Conservation (phyloP, 2,113 vertebrate genomes). For the Engystomops pustulosus region DNA sequence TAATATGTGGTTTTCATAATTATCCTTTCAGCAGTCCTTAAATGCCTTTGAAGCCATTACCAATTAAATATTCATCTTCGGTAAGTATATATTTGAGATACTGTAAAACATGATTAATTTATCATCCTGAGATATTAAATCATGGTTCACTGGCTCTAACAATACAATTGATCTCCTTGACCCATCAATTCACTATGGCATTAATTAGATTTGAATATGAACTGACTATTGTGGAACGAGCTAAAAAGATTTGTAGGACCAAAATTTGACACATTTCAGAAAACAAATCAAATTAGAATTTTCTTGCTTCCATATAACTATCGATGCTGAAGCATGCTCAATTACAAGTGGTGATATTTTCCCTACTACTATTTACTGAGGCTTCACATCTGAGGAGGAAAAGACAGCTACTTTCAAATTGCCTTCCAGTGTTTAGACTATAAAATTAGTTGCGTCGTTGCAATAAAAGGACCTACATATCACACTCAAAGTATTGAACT, state of each 20-base stretch:
- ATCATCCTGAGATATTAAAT: slow-evolving; percentile 59
- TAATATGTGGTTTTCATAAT: slow-evolving; percentile 61
- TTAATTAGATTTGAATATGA: slow-evolving; percentile 60
- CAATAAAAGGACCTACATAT: neutral
- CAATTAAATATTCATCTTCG: slow-evolving; percentile 60
- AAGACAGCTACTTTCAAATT: neutral
- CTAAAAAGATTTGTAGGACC: slow-evolving; percentile 19
- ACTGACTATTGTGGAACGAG: slow-evolving; percentile 39
- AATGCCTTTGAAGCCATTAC: slow-evolving; percentile 60
- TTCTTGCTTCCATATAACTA: neutral
- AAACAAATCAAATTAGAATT: slow-evolving; percentile 8
- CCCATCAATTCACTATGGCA: slow-evolving; percentile 57
- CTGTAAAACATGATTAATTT: slow-evolving; percentile 61
- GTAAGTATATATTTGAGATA: slow-evolving; percentile 61
- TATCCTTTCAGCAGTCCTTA: slow-evolving; percentile 61
- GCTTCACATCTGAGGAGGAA: neutral
- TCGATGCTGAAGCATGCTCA: neutral
- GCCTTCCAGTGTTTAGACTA: neutral
- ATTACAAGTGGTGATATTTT: neutral
- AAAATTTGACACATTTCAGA: slow-evolving; percentile 18
- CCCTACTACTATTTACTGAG: neutral
- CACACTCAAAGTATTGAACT: neutral
- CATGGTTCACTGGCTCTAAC: slow-evolving; percentile 58
- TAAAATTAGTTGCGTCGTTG: neutral
- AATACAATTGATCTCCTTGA: slow-evolving; percentile 59